Evolutionary conservation across 92 coral and sea anemone species (phyloP).

Genomic region (Siderastrea radians): DNA sequence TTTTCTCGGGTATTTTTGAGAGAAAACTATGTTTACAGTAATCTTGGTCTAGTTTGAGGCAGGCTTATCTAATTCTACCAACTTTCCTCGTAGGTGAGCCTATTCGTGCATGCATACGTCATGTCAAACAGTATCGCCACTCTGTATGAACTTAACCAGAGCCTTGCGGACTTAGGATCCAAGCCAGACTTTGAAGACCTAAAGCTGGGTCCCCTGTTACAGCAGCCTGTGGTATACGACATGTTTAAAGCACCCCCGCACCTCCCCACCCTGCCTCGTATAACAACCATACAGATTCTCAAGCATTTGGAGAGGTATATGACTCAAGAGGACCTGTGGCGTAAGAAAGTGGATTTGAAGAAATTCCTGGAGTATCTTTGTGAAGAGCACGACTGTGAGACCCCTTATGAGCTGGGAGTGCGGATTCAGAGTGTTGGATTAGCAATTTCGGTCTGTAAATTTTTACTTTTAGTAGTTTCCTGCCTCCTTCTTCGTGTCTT

Average conservation of each 20-base stretch:
- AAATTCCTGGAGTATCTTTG: slow-evolving; percentile 80
- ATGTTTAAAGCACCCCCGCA: slow-evolving; percentile 85
- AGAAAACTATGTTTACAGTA: no score
- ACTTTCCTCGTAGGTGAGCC: slow-evolving; percentile 66
- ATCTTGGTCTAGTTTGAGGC: no score
- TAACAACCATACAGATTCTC: slow-evolving; percentile 87
- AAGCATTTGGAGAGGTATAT: slow-evolving; percentile 79
- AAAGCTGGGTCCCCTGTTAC: slow-evolving; percentile 84
- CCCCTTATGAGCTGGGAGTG: slow-evolving; percentile 89
- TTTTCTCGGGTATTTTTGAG: no score
- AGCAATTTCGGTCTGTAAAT: slow-evolving; percentile 74
- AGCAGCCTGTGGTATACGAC: slow-evolving; percentile 87
- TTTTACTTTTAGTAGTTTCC: background rate
- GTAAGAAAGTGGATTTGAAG: slow-evolving; percentile 65
- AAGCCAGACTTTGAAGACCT: slow-evolving; percentile 84
- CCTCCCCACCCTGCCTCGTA: slow-evolving; percentile 56
- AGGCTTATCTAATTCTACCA: background rate
- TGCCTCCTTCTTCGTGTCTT: background rate
- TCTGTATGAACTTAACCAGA: slow-evolving; percentile 77
- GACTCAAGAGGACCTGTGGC: slow-evolving; percentile 80
- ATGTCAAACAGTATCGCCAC: slow-evolving; percentile 89
- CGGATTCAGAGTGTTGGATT: slow-evolving; percentile 87
- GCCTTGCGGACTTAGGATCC: slow-evolving; percentile 73
- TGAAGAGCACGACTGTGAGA: slow-evolving; percentile 67
- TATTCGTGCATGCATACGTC: slow-evolving; percentile 87